Evolutionary conservation across 2,888 invertebrate species (phyloP).

Genomic region (Eristalis tenax): DNA sequence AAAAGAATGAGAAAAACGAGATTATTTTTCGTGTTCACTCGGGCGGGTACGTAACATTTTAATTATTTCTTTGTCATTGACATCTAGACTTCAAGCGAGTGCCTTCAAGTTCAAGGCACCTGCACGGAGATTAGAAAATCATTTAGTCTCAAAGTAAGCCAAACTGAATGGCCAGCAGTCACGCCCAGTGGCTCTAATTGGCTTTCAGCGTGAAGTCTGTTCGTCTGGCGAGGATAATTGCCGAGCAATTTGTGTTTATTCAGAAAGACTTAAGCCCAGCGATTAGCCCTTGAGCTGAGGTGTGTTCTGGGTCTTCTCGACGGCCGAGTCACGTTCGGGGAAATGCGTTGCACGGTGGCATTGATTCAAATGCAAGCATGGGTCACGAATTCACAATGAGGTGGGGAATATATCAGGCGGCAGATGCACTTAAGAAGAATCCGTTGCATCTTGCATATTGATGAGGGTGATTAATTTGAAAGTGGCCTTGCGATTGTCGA

Average conservation of each 20-base stretch:
- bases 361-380: neutral
- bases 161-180: constrained; percentile 13
- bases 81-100: neutral
- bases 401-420: constrained; percentile 6
- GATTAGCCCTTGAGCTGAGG: neutral
- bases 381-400: neutral
- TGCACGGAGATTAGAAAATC: neutral
- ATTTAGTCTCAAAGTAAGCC: neutral
- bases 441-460: constrained; percentile 42
- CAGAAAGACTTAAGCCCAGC: neutral
- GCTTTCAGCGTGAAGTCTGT: neutral
- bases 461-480: constrained; percentile 49
- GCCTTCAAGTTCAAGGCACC: constrained; percentile 40
- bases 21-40: constrained; percentile 9
- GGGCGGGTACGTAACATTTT: constrained; percentile 38
- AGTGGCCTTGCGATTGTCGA: constrained; percentile 33
- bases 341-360: constrained; percentile 7
- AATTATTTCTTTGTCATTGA: neutral
- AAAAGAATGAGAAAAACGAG: constrained; percentile 8
- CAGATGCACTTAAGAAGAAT: constrained; percentile 23
- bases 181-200: constrained; percentile 23
- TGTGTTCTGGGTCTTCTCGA: neutral
- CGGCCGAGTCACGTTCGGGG: neutral
- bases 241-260: neutral
- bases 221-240: constrained; percentile 5